Base-by-base conservation (phyloP, 92 coral and sea anemone species). In the Metridium senile region DNA sequence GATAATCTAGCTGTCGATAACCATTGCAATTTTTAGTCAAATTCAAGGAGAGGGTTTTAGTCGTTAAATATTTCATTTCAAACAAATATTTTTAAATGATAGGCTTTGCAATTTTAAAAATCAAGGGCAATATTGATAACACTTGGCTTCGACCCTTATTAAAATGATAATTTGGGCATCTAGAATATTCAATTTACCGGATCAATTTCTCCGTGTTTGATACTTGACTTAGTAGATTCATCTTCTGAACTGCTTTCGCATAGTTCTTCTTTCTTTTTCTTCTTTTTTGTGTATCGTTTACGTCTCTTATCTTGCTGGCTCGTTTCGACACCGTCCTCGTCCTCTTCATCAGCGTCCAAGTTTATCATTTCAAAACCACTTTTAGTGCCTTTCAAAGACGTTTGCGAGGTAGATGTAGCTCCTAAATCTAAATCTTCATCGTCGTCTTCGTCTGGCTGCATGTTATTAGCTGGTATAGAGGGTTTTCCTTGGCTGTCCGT, bases 181-280 rank as follows among this genome's bases (percentile, higher is more conserved):
- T 54, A 54, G 23, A 54, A 16, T 20, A n/a, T 54, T 4, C 13
- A 54, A 54, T 20, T 21, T 85, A 96, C 99, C 86, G 99, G 99
- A 67, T 93, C 83, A 22, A 83, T 78, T 22, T 85, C 89, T 20
- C 70, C 81, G 35, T 66, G 70, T 61, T 53, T 80, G 51, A 74
- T 77, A 58, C 76, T 84, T 27, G 63, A 66, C 33, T 72, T 61
- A 47, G 45, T 75, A 51, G 72, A 82, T 30, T 96, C 99, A 20
- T 95, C 97, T 49, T 96, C 99, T n/a, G 99, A 87, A 80, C 97
- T 94, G 81, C 93, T 93, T 13, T 91, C 97, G 47, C 62, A 76
- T 43, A 74, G 76, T 30, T 91, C 83, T n/a, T 87, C 83, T 8
- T 89, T 86, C 77, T 83, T 96, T 54, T 84, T 88, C 53, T 90